Evolutionary conservation across 1,140 invertebrate genomes (phyloP), one percentile per base, ranked within the genome.

Genomic region (Bathynomus jamesi): DNA sequence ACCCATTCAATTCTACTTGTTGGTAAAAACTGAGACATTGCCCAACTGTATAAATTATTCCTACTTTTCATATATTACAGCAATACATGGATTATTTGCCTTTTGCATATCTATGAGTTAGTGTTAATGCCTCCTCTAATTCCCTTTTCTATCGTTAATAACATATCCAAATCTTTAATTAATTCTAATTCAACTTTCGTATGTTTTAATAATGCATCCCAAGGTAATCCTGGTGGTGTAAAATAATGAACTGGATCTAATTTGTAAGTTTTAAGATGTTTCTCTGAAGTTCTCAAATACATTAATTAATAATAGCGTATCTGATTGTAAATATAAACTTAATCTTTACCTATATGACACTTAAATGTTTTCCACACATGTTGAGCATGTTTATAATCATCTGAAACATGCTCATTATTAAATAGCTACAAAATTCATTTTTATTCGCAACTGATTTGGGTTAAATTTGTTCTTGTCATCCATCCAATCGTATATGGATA

Each of bases 261-360:
- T 60, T 61, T 60, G 63, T 73, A 78, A 60, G 64, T 31, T 67
- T 40, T 28, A 1, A 77, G 46, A 30, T 17, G 11, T n/a, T 68
- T 77, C 69, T 74, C 82, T 31, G 78, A 83, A 85, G 77, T 83
- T 82, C 80, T 84, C 82, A 79, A 85, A 85, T 27, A 85, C 77
- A 79, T 85, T 83, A 7, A 79, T 80, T 65, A 82, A 74, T 28
- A 83, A 70, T 24, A 81, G 62, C 7, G 83, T 79, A 77, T 84
- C 79, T 67, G 75, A 79, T 79, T 81, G 82, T 25, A 83, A 74
- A 78, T 84, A 84, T 29, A 84, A 72, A 68, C 83, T 80, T 30
- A 80, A 77, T 40, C 32, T 40, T 40, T 40, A 40, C 7, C 7
- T 40, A 17, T 40, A 78, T 78, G 61, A 69, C 80, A 78, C 27